These are phyloP conservation scores for Ailurus styani DNA, from an alignment of 2,113 vertebrate species.

Conservation along the genomic window DNA sequence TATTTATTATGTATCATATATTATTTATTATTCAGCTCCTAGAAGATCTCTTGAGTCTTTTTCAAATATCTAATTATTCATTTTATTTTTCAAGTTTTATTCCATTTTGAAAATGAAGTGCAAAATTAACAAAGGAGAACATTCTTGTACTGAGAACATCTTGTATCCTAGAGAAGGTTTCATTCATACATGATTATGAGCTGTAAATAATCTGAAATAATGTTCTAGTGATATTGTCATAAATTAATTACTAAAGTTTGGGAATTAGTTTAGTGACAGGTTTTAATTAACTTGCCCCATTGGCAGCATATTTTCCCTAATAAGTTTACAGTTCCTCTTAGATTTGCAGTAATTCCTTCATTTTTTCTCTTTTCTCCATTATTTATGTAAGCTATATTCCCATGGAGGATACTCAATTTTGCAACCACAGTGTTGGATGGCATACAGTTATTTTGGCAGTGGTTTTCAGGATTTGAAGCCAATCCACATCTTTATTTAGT, in stretches of 20 bases:
- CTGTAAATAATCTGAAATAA: neutral
- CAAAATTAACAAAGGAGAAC: neutral
- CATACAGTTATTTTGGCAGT: neutral
- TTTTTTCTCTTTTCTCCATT: conserved; percentile 33
- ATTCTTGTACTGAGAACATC: neutral
- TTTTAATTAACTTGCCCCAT: conserved; percentile 46
- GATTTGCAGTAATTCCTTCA: conserved; percentile 18
- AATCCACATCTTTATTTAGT: conserved; percentile 22
- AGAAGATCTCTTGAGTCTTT: neutral
- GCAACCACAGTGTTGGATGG: neutral
- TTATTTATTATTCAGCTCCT: neutral
- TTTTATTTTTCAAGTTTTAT: neutral
- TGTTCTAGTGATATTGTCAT: neutral
- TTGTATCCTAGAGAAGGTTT: neutral
- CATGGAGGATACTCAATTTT: neutral
- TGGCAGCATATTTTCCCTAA: conserved; percentile 4
- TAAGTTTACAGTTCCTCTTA: conserved; percentile 45
- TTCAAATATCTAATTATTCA: neutral
- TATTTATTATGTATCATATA: neutral
- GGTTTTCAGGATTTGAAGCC: conserved; percentile 36
- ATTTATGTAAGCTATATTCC: conserved; percentile 29
- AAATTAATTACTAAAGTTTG: conserved; percentile 42
- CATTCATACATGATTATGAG: neutral
- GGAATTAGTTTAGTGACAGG: neutral
- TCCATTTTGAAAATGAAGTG: neutral